phyloP scores from a whole-genome alignment of 2,113 vertebrate genomes.

The Hirundichthys speculiger region DNA sequence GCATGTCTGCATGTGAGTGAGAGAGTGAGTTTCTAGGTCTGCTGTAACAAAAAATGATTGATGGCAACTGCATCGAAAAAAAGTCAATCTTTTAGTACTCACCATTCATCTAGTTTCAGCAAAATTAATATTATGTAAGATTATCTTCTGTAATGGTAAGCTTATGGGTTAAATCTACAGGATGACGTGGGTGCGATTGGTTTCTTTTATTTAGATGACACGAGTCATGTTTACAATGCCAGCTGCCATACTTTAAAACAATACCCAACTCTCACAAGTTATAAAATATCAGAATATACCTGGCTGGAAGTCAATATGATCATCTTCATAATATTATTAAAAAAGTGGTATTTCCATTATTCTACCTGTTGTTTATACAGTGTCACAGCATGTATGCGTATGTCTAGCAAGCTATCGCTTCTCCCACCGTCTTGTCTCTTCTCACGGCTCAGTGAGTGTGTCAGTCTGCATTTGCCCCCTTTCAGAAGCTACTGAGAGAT shows the following conservation, averaged over 20 bases:
- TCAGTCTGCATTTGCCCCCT: conserved; percentile 74
- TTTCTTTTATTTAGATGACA: conserved; percentile 4
- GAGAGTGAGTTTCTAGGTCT: conserved; percentile 32
- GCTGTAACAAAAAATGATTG: conserved; percentile 37
- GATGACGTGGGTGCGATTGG: conserved; percentile 8
- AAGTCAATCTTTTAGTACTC: conserved; percentile 17
- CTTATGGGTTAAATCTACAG: conserved; percentile 17
- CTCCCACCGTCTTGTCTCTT: conserved; percentile 65
- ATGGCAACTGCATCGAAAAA: conserved; percentile 17
- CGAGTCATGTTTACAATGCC: background rate
- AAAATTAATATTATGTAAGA: conserved; percentile 17
- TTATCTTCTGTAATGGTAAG: background rate
- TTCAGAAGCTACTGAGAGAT: conserved; percentile 74
- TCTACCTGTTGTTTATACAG: conserved; percentile 59
- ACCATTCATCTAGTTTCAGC: background rate
- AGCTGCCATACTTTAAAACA: conserved; percentile 2
- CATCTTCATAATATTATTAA: conserved; percentile 4
- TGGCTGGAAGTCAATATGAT: conserved; percentile 2
- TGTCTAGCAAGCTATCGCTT: conserved; percentile 56
- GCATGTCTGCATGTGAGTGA: too few relatives aligned
- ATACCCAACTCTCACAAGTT: background rate
- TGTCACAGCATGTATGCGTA: conserved; percentile 39
- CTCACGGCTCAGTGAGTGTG: conserved; percentile 76
- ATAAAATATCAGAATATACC: background rate
- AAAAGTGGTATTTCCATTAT: conserved; percentile 4